These are phyloP conservation scores for Anguilla megastoma DNA, from an alignment of 2,797 vertebrate species.

Conservation along the genomic window DNA sequence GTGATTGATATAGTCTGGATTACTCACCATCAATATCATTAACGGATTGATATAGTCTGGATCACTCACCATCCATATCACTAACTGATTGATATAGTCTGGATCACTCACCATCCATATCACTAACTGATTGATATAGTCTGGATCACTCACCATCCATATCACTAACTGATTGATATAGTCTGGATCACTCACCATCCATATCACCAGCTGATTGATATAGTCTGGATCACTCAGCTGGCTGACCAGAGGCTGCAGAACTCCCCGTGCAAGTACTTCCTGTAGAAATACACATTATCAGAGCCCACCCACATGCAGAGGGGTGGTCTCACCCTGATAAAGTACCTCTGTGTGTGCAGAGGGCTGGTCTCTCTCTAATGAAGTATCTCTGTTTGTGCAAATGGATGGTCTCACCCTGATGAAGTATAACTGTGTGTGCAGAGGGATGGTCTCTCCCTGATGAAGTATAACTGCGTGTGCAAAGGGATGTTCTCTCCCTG, in stretches of 20 bases:
- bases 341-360: not conserved
- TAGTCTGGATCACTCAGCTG: constrained; percentile 99
- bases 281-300: constrained; percentile 56
- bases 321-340: not conserved
- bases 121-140: too few relatives aligned
- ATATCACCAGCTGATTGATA: constrained; percentile 97
- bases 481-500: constrained; percentile 73
- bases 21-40: constrained; percentile 70
- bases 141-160: too few relatives aligned
- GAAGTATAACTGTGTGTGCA: not conserved
- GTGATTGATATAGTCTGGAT: constrained; percentile 99
- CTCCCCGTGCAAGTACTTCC: constrained; percentile 96
- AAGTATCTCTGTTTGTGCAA: constrained; percentile 82
- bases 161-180: constrained; percentile 85
- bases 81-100: too few relatives aligned
- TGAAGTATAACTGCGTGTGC: constrained; percentile 78
- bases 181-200: constrained; percentile 95
- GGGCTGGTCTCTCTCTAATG: constrained; percentile 81
- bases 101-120: too few relatives aligned
- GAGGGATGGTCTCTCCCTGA: constrained; percentile 79
- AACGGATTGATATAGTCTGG: too few relatives aligned
- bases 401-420: not conserved
- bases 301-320: not conserved
- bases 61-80: too few relatives aligned
- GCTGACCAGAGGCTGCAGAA: constrained; percentile 96